phyloP scores from a whole-genome alignment of 2,888 invertebrate genomes.

The Nephrotoma flavescens region DNA sequence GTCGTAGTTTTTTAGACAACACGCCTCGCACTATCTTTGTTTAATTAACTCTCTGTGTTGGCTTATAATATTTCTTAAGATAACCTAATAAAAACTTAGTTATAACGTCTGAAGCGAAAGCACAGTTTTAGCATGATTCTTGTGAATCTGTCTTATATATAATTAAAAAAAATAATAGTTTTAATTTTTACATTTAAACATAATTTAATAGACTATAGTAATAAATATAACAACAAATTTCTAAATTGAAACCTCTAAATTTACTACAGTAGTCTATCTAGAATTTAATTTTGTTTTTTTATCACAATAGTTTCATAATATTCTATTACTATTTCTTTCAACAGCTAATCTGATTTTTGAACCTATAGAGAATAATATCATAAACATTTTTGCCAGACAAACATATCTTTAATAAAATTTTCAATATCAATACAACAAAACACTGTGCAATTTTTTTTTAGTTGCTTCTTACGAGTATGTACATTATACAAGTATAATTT shows the following conservation, averaged over 20 bases:
- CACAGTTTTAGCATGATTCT: too few species aligned
- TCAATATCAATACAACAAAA: not conserved
- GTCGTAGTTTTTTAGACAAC: too few species aligned
- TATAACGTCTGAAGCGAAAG: too few species aligned
- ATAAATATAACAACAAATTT: not conserved
- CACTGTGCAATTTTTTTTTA: not conserved
- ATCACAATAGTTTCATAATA: not conserved
- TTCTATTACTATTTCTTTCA: not conserved
- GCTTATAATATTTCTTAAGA: too few species aligned
- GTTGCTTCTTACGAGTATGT: not conserved
- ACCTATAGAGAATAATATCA: slow-evolving; percentile 2
- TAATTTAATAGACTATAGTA: too few species aligned
- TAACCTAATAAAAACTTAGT: too few species aligned
- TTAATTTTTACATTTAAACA: too few species aligned
- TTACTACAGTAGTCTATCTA: not conserved
- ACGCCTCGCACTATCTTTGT: too few species aligned
- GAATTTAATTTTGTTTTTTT: not conserved
- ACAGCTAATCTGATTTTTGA: slow-evolving; percentile 3
- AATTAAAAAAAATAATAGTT: too few species aligned
- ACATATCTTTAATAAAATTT: not conserved
- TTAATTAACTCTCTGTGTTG: too few species aligned
- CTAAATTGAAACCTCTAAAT: not conserved
- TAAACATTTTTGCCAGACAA: slow-evolving; percentile 1
- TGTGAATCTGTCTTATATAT: too few species aligned
- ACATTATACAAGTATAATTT: not conserved